These are phyloP conservation scores for Sabatieria punctata DNA, from an alignment of 2,888 invertebrate species.

Conservation along the genomic window DNA sequence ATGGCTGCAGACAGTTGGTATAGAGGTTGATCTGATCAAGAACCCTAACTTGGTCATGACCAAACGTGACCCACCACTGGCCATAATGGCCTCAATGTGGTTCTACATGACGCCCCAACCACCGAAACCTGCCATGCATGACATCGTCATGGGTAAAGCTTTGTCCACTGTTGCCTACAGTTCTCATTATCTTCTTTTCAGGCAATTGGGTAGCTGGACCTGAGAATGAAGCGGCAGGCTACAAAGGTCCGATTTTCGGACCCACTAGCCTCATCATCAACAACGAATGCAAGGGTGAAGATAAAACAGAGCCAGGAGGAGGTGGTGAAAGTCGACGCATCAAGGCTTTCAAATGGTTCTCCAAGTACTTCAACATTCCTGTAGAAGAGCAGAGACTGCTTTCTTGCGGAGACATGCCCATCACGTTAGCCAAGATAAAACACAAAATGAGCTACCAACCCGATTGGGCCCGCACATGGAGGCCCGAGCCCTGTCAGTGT, in stretches of 20 bases:
- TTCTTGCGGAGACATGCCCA: conserved; percentile 22
- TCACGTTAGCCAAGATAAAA: conserved; percentile 18
- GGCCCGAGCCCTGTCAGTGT: conserved; percentile 22
- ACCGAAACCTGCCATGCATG: no score
- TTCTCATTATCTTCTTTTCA: no score
- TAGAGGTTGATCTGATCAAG: conserved; percentile 21
- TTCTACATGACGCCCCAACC: conserved; percentile 31
- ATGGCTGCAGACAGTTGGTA: conserved; percentile 19
- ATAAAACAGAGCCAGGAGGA: conserved; percentile 18
- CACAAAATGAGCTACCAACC: conserved; percentile 27
- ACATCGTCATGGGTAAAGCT: no score
- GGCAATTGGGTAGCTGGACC: conserved; percentile 23
- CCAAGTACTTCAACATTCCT: conserved; percentile 20
- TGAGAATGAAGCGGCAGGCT: conserved; percentile 16
- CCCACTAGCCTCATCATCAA: no score
- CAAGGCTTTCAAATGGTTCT: no score
- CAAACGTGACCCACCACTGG: conserved; percentile 26
- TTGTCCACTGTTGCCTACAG: no score
- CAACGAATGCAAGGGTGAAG: no score
- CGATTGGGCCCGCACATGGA: conserved; percentile 23
- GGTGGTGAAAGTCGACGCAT: no score
- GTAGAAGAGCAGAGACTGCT: conserved; percentile 17
- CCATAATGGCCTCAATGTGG: no score
- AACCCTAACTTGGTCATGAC: conserved; percentile 24
- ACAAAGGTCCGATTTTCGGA: conserved; percentile 20